Conservation (phyloP, 64 coral and sea anemone species). For the Montipora efflorescens region DNA sequence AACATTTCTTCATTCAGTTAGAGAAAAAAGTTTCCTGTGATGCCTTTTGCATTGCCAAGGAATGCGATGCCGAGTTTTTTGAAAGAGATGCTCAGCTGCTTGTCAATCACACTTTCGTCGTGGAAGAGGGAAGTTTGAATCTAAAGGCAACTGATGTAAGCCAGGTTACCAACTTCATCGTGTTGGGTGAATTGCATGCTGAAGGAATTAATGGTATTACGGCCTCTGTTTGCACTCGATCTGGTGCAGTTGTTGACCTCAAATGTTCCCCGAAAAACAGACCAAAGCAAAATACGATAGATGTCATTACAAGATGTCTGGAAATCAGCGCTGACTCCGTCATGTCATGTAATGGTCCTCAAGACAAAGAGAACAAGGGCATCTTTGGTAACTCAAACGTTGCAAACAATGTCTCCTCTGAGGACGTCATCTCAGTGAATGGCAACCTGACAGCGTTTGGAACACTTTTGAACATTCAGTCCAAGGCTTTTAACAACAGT, state of each 20-base stretch:
- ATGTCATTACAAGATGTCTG: constrained; percentile 53
- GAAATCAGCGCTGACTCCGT: constrained; percentile 32
- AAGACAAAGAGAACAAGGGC: constrained; percentile 1
- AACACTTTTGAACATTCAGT: constrained; percentile 22
- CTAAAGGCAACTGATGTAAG: constrained; percentile 20
- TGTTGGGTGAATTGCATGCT: constrained; percentile 53
- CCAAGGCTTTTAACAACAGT: constrained; percentile 37
- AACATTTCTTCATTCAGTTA: constrained; percentile 57
- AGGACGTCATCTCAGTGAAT: constrained; percentile 30
- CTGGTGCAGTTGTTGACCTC: constrained; percentile 53
- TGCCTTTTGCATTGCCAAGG: constrained; percentile 34
- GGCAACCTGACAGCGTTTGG: constrained; percentile 39
- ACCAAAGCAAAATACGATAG: background rate
- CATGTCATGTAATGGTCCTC: background rate
- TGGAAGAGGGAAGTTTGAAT: constrained; percentile 23
- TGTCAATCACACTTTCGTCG: constrained; percentile 34
- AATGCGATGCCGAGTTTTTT: constrained; percentile 59
- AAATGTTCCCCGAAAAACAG: background rate
- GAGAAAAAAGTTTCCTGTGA: constrained; percentile 53
- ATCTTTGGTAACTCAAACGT: background rate
- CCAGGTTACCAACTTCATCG: constrained; percentile 46
- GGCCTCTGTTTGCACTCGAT: constrained; percentile 18
- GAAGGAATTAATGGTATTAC: constrained; percentile 62
- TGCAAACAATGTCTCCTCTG: constrained; percentile 19
- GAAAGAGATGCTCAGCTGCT: constrained; percentile 54